These are phyloP conservation scores for Antechinus flavipes DNA, from an alignment of 2,113 vertebrate genomes.

Conservation along the genomic window DNA sequence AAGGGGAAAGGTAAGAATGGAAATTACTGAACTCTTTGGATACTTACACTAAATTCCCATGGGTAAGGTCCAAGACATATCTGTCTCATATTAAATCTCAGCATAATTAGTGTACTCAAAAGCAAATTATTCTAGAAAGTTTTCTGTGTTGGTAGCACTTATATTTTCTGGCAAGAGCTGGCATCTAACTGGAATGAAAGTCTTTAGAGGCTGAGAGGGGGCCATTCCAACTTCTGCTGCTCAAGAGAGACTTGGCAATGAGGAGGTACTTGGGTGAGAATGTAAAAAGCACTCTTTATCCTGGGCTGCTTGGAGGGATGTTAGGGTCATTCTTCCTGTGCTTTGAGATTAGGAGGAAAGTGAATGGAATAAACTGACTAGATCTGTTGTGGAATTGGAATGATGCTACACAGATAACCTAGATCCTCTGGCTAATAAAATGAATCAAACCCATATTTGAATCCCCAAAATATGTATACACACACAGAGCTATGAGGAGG, in stretches of 20 bases:
- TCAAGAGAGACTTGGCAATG: not conserved
- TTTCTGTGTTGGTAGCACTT: not conserved
- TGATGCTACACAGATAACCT: not conserved
- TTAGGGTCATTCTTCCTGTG: no score
- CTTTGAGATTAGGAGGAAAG: not conserved
- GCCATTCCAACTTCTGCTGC: not conserved
- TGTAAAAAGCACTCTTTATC: not conserved
- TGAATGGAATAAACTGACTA: not conserved
- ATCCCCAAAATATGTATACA: not conserved
- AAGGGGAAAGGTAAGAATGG: not conserved
- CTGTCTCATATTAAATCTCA: not conserved
- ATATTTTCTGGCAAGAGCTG: not conserved
- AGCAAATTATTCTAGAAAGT: not conserved
- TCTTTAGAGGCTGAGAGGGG: not conserved
- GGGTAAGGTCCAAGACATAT: not conserved
- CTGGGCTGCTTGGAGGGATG: not conserved
- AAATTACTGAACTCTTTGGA: not conserved
- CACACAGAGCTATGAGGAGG: not conserved
- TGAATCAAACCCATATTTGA: not conserved
- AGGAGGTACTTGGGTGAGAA: not conserved
- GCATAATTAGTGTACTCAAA: not conserved
- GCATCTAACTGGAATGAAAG: not conserved
- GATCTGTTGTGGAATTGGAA: not conserved
- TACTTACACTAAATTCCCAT: not conserved
- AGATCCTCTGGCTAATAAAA: not conserved